These are phyloP conservation scores for Tyria jacobaeae DNA, from an alignment of 2,888 invertebrate genomes.

Conservation along the genomic window DNA sequence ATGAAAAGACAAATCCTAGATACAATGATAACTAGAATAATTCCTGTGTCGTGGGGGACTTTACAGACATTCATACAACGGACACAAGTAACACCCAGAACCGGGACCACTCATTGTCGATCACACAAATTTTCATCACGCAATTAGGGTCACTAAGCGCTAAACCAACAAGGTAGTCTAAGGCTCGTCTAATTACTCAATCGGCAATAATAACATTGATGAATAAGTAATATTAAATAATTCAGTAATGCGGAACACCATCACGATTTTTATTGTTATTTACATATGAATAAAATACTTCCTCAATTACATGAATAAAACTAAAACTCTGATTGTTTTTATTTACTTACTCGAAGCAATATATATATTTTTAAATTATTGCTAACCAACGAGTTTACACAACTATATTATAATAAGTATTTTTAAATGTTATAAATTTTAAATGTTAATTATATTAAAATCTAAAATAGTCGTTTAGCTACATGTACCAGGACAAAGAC, in stretches of 20 bases:
- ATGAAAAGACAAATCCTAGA: too few relatives aligned
- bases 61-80: too few relatives aligned
- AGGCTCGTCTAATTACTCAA: neutral
- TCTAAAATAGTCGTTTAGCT: neutral
- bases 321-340: neutral
- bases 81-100: too few relatives aligned
- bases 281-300: neutral
- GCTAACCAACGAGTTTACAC: neutral
- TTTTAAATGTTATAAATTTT: neutral
- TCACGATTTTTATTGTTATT: neutral
- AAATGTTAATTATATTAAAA: neutral
- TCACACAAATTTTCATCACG: too few relatives aligned
- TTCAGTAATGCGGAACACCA: neutral
- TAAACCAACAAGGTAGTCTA: too few relatives aligned
- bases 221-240: too few relatives aligned
- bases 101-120: too few relatives aligned
- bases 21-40: too few relatives aligned
- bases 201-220: too few relatives aligned
- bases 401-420: neutral
- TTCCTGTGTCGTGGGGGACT: too few relatives aligned
- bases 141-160: too few relatives aligned
- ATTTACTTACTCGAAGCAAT: neutral
- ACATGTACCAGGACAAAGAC: neutral
- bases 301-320: neutral
- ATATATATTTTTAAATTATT: neutral